Percentiles rank a stretch among this genome's conserved stretches.
phyloP scores from a whole-genome alignment of 2,888 invertebrate species.

The Diarsia rubi region DNA sequence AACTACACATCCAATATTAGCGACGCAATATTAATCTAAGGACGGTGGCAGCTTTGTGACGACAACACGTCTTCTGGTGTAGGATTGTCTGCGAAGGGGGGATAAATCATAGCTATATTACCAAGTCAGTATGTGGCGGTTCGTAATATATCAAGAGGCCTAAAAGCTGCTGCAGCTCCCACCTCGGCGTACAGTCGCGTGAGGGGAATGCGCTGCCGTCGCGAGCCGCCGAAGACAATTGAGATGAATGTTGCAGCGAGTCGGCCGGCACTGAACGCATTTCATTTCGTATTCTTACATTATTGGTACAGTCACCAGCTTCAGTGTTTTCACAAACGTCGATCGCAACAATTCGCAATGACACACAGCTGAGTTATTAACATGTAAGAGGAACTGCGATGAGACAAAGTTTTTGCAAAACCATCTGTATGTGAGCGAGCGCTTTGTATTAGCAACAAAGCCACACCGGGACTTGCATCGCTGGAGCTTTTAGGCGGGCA shows the following conservation, averaged over 20 bases:
- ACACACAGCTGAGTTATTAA: constrained; percentile 66
- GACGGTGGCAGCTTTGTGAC: constrained; percentile 68
- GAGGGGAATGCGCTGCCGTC: constrained; percentile 67
- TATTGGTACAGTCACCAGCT: constrained; percentile 9
- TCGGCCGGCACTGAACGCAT: constrained; percentile 5
- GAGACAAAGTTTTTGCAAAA: constrained; percentile 84
- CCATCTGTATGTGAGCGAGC: constrained; percentile 80
- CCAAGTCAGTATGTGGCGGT: constrained; percentile 80
- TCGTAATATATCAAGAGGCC: constrained; percentile 83
- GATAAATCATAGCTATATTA: constrained; percentile 85
- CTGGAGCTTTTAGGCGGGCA: constrained; percentile 87
- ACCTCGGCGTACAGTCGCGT: constrained; percentile 66
- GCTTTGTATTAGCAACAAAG: constrained; percentile 88
- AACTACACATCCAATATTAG: constrained; percentile 78
- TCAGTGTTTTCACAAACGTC: constrained; percentile 35
- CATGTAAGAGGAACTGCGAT: constrained; percentile 71
- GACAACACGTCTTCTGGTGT: constrained; percentile 78
- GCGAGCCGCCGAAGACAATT: constrained; percentile 64
- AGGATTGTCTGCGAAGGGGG: constrained; percentile 77
- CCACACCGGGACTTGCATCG: constrained; percentile 79
- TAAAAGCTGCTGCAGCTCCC: constrained; percentile 73
- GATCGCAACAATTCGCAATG: constrained; percentile 53
- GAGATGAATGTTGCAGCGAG: constrained; percentile 73
- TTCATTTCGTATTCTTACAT: constrained; percentile 38
- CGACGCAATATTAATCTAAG: constrained; percentile 79